Percentiles rank a stretch among this genome's conserved stretches.
These are phyloP conservation scores for Porites lutea DNA, from an alignment of 64 coral and sea anemone genomes.

Conservation along the genomic window DNA sequence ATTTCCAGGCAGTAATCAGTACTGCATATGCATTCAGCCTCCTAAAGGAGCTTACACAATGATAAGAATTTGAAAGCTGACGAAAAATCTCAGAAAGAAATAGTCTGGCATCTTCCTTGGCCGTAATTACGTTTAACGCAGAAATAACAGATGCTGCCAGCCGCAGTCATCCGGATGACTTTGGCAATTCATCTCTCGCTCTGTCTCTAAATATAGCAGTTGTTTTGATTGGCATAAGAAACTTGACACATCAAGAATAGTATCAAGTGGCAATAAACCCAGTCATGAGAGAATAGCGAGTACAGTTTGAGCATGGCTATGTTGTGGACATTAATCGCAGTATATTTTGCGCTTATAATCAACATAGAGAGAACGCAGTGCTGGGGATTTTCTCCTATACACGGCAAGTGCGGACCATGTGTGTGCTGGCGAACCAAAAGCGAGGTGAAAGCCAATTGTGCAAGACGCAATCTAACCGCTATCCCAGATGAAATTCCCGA, in stretches of 20 bases:
- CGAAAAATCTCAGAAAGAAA: too few species aligned
- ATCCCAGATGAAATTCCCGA: slow-evolving; percentile 31
- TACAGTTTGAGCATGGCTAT: slow-evolving; percentile 31
- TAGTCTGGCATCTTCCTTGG: neutral
- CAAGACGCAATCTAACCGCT: neutral
- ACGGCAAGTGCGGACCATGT: neutral
- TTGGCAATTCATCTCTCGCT: neutral
- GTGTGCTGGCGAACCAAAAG: neutral
- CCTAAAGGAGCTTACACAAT: neutral
- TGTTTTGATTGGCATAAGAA: slow-evolving; percentile 34
- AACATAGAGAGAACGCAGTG: neutral
- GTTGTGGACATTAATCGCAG: slow-evolving; percentile 13
- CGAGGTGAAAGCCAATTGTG: neutral
- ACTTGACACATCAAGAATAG: slow-evolving; percentile 10
- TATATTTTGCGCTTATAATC: neutral
- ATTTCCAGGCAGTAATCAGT: neutral
- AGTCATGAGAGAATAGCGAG: slow-evolving; percentile 20
- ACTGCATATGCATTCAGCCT: neutral
- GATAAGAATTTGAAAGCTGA: neutral
- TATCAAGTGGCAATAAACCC: slow-evolving; percentile 36
- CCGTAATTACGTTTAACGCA: neutral
- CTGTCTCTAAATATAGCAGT: slow-evolving; percentile 32
- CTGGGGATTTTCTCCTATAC: neutral
- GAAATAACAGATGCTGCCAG: neutral
- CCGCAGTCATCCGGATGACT: neutral